Conservation (phyloP, 2,797 vertebrate species). For the Adelosebastes latens region DNA sequence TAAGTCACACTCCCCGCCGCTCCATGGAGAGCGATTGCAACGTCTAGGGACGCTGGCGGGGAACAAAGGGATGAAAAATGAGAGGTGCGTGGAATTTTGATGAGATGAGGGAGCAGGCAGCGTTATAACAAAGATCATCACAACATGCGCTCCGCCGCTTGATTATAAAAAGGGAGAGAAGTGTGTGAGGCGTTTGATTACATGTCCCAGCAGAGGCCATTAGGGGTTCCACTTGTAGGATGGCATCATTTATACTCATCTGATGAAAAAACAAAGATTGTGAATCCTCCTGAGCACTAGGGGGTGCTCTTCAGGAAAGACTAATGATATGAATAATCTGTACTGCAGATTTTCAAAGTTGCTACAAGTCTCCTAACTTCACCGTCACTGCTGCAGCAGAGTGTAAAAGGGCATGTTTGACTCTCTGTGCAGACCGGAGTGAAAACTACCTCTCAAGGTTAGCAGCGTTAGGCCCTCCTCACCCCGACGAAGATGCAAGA, state of each 20-base stretch:
- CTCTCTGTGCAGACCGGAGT: constrained; percentile 8
- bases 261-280: constrained; percentile 61
- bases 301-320: constrained; percentile 66
- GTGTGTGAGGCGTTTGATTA: constrained; percentile 78
- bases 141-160: constrained; percentile 73
- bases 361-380: constrained; percentile 18
- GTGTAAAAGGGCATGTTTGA: not conserved
- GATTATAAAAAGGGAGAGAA: constrained; percentile 80
- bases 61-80: constrained; percentile 76
- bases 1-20: constrained; percentile 59
- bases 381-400: not conserved
- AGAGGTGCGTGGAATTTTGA: constrained; percentile 80
- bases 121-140: constrained; percentile 78
- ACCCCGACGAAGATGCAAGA: constrained; percentile 65
- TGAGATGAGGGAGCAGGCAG: constrained; percentile 78
- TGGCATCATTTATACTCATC: constrained; percentile 68
- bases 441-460: constrained; percentile 76
- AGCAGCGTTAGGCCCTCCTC: constrained; percentile 45
- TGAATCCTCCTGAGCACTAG: constrained; percentile 73
- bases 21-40: constrained; percentile 68
- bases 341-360: constrained; percentile 31
- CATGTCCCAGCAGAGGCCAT: constrained; percentile 79
- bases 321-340: constrained; percentile 11
- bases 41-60: constrained; percentile 61
- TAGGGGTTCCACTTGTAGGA: constrained; percentile 71